Conservation (phyloP, 2,797 vertebrate genomes). For the Poeciliopsis gracilis region DNA sequence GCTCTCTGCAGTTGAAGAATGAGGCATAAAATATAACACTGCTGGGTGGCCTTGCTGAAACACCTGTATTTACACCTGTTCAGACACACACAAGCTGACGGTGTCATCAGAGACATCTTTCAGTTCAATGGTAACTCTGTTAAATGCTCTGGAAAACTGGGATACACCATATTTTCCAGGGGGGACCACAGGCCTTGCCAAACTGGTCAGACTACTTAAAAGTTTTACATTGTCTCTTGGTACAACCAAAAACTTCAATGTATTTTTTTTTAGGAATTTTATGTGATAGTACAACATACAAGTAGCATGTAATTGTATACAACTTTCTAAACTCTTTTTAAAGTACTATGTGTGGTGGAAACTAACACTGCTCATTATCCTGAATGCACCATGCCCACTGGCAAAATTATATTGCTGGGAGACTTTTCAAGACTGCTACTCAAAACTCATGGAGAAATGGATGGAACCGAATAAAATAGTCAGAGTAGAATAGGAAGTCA, state of each 20-base stretch:
- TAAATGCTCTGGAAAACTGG: not conserved
- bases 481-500: not conserved
- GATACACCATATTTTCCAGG: not conserved
- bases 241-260: not conserved
- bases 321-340: not conserved
- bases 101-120: not conserved
- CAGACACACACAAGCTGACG: not conserved
- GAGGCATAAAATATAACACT: not conserved
- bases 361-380: not conserved
- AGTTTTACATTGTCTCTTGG: not conserved
- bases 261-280: not conserved
- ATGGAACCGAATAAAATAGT: not conserved
- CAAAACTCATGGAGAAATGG: not conserved
- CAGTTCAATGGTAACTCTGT: not conserved
- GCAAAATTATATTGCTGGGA: not conserved
- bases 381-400: not conserved
- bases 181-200: constrained; percentile 1
- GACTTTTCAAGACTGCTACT: not conserved
- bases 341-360: not conserved
- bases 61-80: constrained; percentile 15
- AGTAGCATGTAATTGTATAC: not conserved
- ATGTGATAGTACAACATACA: not conserved
- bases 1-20: not conserved
- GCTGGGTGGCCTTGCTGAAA: not conserved
- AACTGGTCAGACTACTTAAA: not conserved